Conservation (phyloP, 2,888 invertebrate genomes). For the Leuctra nigra region DNA sequence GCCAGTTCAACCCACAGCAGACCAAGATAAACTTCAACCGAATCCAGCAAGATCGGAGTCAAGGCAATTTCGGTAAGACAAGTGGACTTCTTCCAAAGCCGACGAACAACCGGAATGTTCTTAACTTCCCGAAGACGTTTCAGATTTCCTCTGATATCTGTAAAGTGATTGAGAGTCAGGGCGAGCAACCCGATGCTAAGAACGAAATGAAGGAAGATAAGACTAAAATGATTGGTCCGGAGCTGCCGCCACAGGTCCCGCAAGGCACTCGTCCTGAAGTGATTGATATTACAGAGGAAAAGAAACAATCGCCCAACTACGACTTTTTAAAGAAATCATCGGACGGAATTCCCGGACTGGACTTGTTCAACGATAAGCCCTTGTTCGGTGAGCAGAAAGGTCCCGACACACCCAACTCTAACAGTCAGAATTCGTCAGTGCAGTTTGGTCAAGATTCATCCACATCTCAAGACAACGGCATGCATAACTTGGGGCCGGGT, state of each 20-base stretch:
- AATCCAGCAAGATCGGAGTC: neutral
- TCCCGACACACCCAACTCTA: slow-evolving; percentile 13
- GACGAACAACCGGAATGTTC: neutral
- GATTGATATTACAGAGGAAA: neutral
- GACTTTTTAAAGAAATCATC: slow-evolving; percentile 25
- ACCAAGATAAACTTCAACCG: neutral
- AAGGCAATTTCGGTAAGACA: neutral
- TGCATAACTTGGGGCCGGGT: neutral
- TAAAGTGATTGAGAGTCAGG: neutral
- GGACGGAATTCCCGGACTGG: slow-evolving; percentile 66
- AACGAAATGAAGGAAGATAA: no score
- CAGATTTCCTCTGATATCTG: neutral
- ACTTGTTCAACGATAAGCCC: slow-evolving; percentile 47
- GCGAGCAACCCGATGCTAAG: neutral
- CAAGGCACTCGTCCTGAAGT: no score
- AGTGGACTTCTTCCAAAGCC: no score
- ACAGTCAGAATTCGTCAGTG: neutral
- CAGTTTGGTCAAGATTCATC: slow-evolving; percentile 12
- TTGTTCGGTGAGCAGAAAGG: slow-evolving; percentile 34
- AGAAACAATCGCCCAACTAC: neutral
- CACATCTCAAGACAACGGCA: slow-evolving; percentile 11
- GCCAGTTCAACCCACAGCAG: neutral
- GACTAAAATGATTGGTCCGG: neutral
- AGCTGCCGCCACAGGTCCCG: neutral
- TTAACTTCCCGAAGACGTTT: slow-evolving; percentile 6